Evolutionary conservation across 1,140 invertebrate species (phyloP).

Genomic region (Dendroctonus ponderosae): DNA sequence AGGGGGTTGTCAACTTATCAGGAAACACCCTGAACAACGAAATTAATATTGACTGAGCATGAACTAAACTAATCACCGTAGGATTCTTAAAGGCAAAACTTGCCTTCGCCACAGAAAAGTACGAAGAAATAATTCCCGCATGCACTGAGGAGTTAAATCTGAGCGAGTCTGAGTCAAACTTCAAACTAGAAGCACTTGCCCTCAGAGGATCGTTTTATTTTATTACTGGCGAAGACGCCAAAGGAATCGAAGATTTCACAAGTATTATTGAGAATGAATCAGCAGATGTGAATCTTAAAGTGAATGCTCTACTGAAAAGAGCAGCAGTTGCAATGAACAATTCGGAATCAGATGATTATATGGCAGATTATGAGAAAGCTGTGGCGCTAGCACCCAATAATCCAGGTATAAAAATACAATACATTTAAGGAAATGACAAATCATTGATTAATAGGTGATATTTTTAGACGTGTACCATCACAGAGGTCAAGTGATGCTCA

Average conservation of each 20-base stretch:
- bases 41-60: no score
- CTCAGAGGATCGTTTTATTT: constrained; percentile 82
- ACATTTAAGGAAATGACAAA: not conserved
- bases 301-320: constrained; percentile 89
- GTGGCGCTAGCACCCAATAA: constrained; percentile 75
- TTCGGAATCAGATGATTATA: constrained; percentile 69
- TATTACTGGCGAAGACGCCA: constrained; percentile 68
- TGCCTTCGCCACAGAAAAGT: constrained; percentile 68
- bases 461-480: constrained; percentile 54
- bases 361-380: constrained; percentile 76
- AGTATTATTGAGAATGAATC: constrained; percentile 61
- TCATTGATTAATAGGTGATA: constrained; percentile 1
- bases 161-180: constrained; percentile 55
- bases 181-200: constrained; percentile 67
- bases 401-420: constrained; percentile 58
- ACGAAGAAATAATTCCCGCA: constrained; percentile 72
- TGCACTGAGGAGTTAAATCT: constrained; percentile 80
- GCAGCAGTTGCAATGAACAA: constrained; percentile 80
- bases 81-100: constrained; percentile 67
- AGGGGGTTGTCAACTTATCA: no score
- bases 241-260: constrained; percentile 71
- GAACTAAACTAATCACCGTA: constrained; percentile 40
- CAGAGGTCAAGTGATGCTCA: constrained; percentile 73
- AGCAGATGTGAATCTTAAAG: constrained; percentile 62
- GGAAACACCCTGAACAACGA: no score